Evolutionary conservation across 2,113 vertebrate species (phyloP).

Genomic region (Pangasianodon hypophthalmus): DNA sequence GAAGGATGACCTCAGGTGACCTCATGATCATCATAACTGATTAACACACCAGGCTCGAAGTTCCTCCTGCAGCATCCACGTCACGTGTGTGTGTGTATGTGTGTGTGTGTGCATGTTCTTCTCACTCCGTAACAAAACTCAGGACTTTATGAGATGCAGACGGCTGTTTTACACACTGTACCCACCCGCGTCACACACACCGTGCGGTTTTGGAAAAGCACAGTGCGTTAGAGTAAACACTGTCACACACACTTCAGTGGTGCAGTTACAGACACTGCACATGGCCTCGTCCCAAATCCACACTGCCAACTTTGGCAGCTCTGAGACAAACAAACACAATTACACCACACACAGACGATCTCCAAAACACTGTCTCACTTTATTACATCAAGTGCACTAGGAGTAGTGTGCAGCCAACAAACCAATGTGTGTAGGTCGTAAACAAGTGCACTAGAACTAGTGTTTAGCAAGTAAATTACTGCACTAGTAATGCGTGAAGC

Average conservation of each 20-base stretch:
- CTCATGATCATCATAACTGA: constrained; percentile 33
- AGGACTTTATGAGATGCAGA: constrained; percentile 18
- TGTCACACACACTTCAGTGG: background rate
- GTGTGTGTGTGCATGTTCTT: background rate
- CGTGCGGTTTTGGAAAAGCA: background rate
- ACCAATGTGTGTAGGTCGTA: background rate
- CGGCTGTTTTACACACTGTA: constrained; percentile 21
- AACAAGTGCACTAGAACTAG: background rate
- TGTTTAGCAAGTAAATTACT: background rate
- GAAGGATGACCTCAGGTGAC: constrained; percentile 31
- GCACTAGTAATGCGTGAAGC: background rate
- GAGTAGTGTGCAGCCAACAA: background rate
- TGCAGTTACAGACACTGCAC: background rate
- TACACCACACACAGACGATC: background rate
- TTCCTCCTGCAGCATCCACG: background rate
- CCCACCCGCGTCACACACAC: background rate
- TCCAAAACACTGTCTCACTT: background rate
- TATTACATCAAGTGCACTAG: background rate
- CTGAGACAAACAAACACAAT: background rate
- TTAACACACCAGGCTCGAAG: background rate
- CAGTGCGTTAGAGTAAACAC: background rate
- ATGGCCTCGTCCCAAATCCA: background rate
- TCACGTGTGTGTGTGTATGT: background rate
- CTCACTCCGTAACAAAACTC: constrained; percentile 32
- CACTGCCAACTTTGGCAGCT: background rate